These are phyloP conservation scores for Hermaeophaga mercurialis DNA, from an alignment of 2,888 invertebrate species.

Conservation along the genomic window DNA sequence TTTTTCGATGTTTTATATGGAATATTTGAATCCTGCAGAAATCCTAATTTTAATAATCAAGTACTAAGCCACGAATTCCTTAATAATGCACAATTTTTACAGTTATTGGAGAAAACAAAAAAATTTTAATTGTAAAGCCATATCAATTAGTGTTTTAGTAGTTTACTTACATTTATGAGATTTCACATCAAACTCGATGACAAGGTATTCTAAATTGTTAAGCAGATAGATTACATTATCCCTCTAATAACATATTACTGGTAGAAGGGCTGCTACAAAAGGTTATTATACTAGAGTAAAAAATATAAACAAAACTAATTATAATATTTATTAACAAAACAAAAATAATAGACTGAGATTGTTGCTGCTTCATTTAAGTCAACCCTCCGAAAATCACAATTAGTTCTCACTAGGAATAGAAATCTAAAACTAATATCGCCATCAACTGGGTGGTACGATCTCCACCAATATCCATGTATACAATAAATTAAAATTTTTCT, in stretches of 20 bases:
- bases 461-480: slow-evolving; percentile 85
- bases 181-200: no score
- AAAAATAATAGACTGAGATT: background rate
- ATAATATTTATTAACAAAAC: background rate
- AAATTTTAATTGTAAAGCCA: slow-evolving; percentile 11
- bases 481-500: slow-evolving; percentile 70
- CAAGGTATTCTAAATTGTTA: no score
- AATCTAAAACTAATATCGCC: slow-evolving; percentile 40
- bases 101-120: slow-evolving; percentile 36
- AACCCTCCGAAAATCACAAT: background rate
- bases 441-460: slow-evolving; percentile 75
- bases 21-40: slow-evolving; percentile 45
- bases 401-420: slow-evolving; percentile 14
- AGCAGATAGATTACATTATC: no score
- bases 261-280: no score
- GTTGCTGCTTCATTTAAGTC: background rate
- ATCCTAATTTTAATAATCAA: slow-evolving; percentile 44
- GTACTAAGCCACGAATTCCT: slow-evolving; percentile 51
- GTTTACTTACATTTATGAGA: no score
- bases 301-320: no score
- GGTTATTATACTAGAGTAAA: no score
- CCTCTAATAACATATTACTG: no score
- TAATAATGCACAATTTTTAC: slow-evolving; percentile 42
- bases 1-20: slow-evolving; percentile 47
- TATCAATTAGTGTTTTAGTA: background rate